A percentile compares a stretch with the other conserved stretches of the same genome.
These are phyloP conservation scores for Lepidochrysops patricia DNA, from an alignment of 2,888 invertebrate genomes.

Conservation along the genomic window DNA sequence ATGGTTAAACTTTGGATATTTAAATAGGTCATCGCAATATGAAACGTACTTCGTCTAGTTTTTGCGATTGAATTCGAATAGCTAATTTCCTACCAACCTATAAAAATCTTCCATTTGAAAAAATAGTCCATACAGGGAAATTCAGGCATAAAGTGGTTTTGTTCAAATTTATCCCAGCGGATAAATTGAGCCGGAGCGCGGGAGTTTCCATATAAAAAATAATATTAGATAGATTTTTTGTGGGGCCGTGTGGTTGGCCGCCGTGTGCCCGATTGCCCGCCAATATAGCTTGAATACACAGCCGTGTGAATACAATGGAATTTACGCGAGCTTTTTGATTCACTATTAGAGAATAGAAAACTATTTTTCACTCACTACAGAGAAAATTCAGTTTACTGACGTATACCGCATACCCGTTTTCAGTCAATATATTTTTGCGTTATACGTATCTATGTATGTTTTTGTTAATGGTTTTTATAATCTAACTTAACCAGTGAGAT, in stretches of 20 bases:
- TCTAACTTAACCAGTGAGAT: too few species aligned
- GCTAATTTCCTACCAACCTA: neutral
- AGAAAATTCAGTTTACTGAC: neutral
- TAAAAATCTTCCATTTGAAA: neutral
- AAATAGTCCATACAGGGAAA: neutral
- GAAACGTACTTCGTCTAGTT: too few species aligned
- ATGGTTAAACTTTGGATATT: too few species aligned
- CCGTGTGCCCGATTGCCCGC: neutral
- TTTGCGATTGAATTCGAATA: too few species aligned
- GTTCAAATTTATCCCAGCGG: neutral
- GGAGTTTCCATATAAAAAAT: neutral
- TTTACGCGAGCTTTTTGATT: neutral
- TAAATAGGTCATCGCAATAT: too few species aligned
- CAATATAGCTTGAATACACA: neutral
- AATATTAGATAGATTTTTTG: neutral
- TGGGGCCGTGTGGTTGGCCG: neutral
- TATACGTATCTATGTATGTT: too few species aligned
- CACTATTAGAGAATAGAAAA: neutral
- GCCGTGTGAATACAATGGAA: neutral
- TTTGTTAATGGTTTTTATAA: too few species aligned
- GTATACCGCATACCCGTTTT: neutral
- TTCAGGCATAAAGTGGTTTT: neutral
- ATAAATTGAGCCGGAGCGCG: neutral
- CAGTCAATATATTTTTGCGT: too few species aligned
- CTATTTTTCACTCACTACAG: neutral